phyloP scores from a whole-genome alignment of 2,797 vertebrate genomes.

The Rhincodon typus region DNA sequence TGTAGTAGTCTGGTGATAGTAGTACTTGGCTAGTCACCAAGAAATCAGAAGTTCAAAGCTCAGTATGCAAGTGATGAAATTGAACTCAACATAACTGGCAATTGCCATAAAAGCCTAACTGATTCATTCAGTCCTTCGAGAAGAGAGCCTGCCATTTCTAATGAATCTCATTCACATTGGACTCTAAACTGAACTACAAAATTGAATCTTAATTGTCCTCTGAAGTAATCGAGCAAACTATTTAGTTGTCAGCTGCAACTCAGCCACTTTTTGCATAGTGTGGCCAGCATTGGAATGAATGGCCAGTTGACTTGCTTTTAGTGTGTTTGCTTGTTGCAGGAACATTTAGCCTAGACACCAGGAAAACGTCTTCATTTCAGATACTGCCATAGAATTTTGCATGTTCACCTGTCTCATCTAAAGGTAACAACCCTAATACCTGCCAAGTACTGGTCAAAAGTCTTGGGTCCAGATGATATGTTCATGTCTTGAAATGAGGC shows the following conservation, averaged over 20 bases:
- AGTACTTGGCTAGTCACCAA: background rate
- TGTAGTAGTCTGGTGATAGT: background rate
- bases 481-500: background rate
- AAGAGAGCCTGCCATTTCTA: background rate
- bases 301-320: background rate
- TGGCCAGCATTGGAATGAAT: background rate
- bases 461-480: background rate
- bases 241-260: background rate
- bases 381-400: background rate
- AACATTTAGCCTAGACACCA: background rate
- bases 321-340: background rate
- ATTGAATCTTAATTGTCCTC: background rate
- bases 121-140: background rate
- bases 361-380: background rate
- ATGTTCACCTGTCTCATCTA: background rate
- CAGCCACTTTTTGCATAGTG: background rate
- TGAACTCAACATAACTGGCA: background rate
- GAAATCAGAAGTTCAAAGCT: background rate
- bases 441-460: background rate
- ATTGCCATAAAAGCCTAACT: background rate
- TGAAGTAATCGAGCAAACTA: background rate
- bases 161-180: background rate
- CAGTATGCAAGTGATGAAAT: background rate
- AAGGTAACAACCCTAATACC: background rate
- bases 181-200: slow-evolving; percentile 42